Percentiles rank a stretch among this genome's conserved stretches.
Conservation (phyloP, 2,113 vertebrate genomes). For the Gymnocephalus cernua region DNA sequence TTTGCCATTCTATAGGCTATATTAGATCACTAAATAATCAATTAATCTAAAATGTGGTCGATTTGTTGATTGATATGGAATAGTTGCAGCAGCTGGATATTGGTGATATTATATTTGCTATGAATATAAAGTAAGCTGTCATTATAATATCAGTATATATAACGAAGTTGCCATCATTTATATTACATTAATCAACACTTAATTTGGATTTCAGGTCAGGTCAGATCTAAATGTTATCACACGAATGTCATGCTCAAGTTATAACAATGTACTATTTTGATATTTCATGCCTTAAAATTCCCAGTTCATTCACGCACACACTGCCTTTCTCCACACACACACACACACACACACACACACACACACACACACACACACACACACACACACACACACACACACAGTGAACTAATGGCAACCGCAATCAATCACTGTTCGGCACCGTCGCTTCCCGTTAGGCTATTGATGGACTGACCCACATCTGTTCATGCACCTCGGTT, state of each 20-base stretch:
- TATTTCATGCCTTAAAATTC: not conserved
- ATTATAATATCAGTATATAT: not conserved
- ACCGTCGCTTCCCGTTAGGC: conserved; percentile 72
- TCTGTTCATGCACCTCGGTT: conserved; percentile 62
- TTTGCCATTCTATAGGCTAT: not conserved
- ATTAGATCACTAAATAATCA: not conserved
- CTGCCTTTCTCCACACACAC: conserved; percentile 30
- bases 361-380: conserved; percentile 39
- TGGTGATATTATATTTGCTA: too few relatives aligned
- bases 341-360: conserved; percentile 12
- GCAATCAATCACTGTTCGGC: conserved; percentile 80
- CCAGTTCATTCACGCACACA: conserved; percentile 11
- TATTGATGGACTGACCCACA: conserved; percentile 76
- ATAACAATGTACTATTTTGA: not conserved
- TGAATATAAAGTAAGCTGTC: not conserved
- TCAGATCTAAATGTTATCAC: not conserved
- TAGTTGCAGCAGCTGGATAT: not conserved
- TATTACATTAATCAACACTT: not conserved
- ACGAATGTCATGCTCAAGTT: conserved; percentile 5
- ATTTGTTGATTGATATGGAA: not conserved
- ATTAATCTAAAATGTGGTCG: not conserved
- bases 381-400: conserved; percentile 15
- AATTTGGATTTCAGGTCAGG: not conserved
- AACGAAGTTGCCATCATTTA: not conserved
- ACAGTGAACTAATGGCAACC: conserved; percentile 65